phyloP scores from a whole-genome alignment of 2,113 vertebrate genomes.

The Aythya baeri region DNA sequence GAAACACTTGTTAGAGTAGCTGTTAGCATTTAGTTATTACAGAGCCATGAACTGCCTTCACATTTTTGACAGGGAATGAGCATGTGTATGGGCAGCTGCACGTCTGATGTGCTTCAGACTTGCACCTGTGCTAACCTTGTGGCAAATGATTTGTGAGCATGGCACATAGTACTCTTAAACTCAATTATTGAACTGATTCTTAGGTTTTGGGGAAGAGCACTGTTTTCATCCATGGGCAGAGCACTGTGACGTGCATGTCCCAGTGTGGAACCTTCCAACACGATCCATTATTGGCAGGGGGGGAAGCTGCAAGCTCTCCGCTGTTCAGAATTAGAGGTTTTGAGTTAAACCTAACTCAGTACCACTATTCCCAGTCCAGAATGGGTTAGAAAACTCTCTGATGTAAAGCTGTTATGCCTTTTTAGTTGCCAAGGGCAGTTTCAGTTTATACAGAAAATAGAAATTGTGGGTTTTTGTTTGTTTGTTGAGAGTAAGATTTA shows the following conservation, averaged over 20 bases:
- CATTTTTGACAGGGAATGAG: background rate
- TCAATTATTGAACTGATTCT: fast-evolving
- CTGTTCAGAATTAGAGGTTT: background rate
- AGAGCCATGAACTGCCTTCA: background rate
- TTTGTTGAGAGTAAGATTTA: background rate
- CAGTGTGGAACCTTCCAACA: background rate
- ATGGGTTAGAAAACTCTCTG: background rate
- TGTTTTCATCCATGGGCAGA: background rate
- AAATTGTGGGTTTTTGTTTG: background rate
- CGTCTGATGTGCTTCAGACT: background rate
- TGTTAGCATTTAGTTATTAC: background rate
- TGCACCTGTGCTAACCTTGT: background rate
- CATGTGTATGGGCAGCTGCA: background rate
- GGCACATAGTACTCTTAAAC: background rate
- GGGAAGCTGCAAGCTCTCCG: background rate
- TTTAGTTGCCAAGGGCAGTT: background rate
- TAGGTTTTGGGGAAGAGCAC: background rate
- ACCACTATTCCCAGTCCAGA: background rate
- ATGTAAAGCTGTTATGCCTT: background rate
- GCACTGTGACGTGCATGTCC: background rate
- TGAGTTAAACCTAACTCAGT: background rate
- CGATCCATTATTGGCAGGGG: background rate
- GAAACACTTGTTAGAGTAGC: background rate
- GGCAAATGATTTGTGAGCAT: background rate
- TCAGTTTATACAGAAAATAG: background rate